phyloP scores from a whole-genome alignment of 2,113 vertebrate genomes.

The Pelecanoides urinatrix region DNA sequence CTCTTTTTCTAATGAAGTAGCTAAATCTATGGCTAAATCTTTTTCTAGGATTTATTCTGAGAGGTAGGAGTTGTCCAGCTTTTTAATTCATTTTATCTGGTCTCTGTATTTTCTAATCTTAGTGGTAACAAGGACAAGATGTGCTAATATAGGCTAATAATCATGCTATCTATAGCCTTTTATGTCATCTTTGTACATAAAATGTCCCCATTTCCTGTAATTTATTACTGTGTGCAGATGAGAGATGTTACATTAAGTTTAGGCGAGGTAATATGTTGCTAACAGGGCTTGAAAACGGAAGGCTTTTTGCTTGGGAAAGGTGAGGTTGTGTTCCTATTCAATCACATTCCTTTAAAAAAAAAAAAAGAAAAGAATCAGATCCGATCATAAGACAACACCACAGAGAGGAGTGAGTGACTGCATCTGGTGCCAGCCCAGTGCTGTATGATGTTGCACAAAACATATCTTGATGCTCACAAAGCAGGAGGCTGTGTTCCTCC shows the following conservation, averaged over 20 bases:
- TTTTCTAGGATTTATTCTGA: not conserved
- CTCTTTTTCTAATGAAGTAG: not conserved
- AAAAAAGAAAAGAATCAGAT: not conserved
- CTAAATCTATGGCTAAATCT: too few relatives aligned
- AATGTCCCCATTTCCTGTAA: not conserved
- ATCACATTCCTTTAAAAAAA: not conserved
- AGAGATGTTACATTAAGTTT: slow-evolving; percentile 18
- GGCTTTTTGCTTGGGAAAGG: not conserved
- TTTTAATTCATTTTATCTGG: not conserved
- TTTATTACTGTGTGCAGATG: not conserved
- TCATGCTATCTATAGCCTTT: slow-evolving; percentile 22
- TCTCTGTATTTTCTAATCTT: not conserved
- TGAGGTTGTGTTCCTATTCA: not conserved
- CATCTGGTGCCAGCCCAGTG: not conserved
- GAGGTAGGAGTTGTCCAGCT: not conserved
- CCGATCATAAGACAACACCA: not conserved
- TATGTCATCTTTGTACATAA: slow-evolving; percentile 30
- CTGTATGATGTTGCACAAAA: not conserved
- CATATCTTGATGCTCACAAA: not conserved
- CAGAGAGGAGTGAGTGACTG: not conserved
- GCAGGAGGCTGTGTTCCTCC: not conserved
- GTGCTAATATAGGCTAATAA: slow-evolving; percentile 19
- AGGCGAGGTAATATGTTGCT: not conserved
- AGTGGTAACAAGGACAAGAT: slow-evolving; percentile 12
- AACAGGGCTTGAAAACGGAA: not conserved